phyloP scores from a whole-genome alignment of 2,888 invertebrate species.

The Orchesellides sinensis region DNA sequence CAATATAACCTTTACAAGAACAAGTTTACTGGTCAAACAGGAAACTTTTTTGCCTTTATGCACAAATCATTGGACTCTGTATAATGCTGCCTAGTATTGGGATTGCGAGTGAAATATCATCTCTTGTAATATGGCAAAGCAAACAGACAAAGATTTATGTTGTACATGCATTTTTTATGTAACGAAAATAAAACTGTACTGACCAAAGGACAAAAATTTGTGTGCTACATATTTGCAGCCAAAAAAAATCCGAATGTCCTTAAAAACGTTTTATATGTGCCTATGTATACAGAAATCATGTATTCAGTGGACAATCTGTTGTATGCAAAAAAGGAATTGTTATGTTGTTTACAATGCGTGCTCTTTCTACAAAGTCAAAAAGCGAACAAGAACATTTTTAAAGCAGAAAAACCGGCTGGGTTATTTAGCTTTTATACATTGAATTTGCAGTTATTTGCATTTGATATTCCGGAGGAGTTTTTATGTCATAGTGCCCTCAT shows the following conservation, averaged over 20 bases:
- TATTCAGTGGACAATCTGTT: too few relatives aligned
- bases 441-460: slow-evolving; percentile 44
- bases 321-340: too few relatives aligned
- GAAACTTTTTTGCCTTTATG: slow-evolving; percentile 65
- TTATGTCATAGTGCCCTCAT: slow-evolving; percentile 16
- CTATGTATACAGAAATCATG: background rate
- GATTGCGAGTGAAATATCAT: background rate
- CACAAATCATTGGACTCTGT: too few relatives aligned
- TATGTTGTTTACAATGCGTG: background rate
- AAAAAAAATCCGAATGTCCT: background rate
- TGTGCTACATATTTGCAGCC: too few relatives aligned
- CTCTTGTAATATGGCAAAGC: background rate
- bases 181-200: slow-evolving; percentile 18
- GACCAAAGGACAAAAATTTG: background rate
- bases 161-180: background rate
- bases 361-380: background rate
- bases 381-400: background rate
- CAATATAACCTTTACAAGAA: slow-evolving; percentile 38
- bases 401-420: slow-evolving; percentile 64
- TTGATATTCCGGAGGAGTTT: slow-evolving; percentile 64
- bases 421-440: slow-evolving; percentile 34
- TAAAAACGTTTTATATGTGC: background rate
- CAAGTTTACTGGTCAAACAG: slow-evolving; percentile 74
- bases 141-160: background rate
- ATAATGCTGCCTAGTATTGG: too few relatives aligned